These are phyloP conservation scores for Papilio elwesi DNA, from an alignment of 2,888 invertebrate genomes.

Conservation along the genomic window DNA sequence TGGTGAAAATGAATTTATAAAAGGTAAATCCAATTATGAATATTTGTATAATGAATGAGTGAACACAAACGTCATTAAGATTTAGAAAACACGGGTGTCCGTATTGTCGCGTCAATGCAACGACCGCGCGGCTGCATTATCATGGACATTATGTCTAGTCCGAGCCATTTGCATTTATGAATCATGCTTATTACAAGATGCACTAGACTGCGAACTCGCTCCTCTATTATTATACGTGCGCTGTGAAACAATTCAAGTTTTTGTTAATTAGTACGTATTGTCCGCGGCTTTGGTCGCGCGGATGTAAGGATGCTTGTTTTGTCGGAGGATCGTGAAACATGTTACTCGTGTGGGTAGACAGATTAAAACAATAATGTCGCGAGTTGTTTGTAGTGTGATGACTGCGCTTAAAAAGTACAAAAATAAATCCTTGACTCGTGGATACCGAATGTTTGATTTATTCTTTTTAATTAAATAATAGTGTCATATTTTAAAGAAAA, in stretches of 20 bases:
- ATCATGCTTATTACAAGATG: constrained; percentile 42
- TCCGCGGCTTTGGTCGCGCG: constrained; percentile 39
- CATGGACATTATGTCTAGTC: constrained; percentile 36
- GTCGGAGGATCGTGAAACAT: constrained; percentile 36
- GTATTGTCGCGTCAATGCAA: constrained; percentile 27
- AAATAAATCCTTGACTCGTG: constrained; percentile 1
- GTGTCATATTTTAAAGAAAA: neutral
- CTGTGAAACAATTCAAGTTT: constrained; percentile 42
- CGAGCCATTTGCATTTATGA: constrained; percentile 41
- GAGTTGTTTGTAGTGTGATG: constrained; percentile 3
- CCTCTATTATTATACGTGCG: constrained; percentile 39
- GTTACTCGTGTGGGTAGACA: constrained; percentile 31
- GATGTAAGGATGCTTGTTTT: constrained; percentile 41
- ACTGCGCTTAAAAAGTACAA: constrained; percentile 16
- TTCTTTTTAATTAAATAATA: neutral
- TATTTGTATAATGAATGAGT: constrained; percentile 9
- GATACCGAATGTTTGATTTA: constrained; percentile 9
- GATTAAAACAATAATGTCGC: constrained; percentile 39
- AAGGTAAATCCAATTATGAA: neutral
- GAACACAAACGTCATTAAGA: constrained; percentile 23
- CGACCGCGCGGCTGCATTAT: constrained; percentile 26
- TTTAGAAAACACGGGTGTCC: constrained; percentile 18
- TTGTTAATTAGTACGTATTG: constrained; percentile 41
- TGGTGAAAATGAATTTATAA: too few species aligned
- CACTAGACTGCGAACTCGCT: constrained; percentile 39